Conservation (phyloP, 2,113 vertebrate species). For the Charina bottae region DNA sequence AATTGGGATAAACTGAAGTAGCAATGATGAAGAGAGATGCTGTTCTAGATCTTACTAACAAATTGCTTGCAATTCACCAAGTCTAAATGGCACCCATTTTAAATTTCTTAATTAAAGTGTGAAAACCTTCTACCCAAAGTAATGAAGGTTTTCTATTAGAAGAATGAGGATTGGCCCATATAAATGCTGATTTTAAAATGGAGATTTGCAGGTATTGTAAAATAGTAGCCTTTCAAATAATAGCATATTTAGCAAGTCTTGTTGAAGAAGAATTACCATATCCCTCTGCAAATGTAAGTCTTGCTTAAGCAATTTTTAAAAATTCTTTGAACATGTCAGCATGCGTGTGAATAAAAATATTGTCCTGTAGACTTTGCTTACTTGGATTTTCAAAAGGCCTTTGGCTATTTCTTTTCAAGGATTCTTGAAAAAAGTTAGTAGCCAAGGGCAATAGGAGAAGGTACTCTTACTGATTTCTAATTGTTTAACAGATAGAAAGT, state of each 20-base stretch:
- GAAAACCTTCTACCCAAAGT: not conserved
- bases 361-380: not conserved
- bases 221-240: not conserved
- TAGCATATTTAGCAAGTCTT: not conserved
- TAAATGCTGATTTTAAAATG: not conserved
- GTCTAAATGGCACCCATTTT: not conserved
- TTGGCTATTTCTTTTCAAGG: not conserved
- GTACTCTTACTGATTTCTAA: not conserved
- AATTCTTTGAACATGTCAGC: not conserved
- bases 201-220: not conserved
- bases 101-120: not conserved
- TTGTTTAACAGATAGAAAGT: not conserved
- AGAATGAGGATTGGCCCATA: not conserved
- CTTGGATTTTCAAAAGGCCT: not conserved
- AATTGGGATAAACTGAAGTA: not conserved
- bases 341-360: not conserved
- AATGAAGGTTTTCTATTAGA: not conserved
- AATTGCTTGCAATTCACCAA: not conserved
- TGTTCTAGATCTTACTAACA: not conserved
- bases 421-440: not conserved
- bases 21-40: not conserved
- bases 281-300: not conserved
- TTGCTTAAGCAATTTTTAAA: not conserved
- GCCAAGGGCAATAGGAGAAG: not conserved
- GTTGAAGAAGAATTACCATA: not conserved